phyloP scores from a whole-genome alignment of 2,888 invertebrate genomes.

The Eilema caniola region DNA sequence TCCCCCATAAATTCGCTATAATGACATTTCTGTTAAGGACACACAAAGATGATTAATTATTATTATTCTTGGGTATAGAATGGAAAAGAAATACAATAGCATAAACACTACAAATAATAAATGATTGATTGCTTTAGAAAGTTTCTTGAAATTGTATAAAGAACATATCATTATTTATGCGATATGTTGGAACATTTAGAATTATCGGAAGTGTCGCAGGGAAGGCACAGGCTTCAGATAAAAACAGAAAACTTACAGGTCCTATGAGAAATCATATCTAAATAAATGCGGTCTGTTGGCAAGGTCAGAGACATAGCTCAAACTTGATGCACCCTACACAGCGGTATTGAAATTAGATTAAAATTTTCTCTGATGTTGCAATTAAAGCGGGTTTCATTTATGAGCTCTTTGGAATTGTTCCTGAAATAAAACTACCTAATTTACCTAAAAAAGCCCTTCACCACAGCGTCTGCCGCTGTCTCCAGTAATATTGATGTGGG shows the following conservation, averaged over 20 bases:
- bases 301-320: neutral
- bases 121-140: constrained; percentile 6
- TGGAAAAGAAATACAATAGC: constrained; percentile 12
- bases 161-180: neutral
- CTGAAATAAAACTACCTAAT: too few relatives aligned
- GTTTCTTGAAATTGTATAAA: neutral
- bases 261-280: neutral
- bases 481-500: too few relatives aligned
- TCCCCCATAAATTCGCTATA: constrained; percentile 9
- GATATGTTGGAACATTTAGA: neutral
- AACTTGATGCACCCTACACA: neutral
- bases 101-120: constrained; percentile 2
- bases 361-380: neutral
- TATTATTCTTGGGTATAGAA: constrained; percentile 9
- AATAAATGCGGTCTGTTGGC: neutral
- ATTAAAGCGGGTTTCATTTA: too few relatives aligned
- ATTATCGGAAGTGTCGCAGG: neutral
- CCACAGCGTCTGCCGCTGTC: too few relatives aligned
- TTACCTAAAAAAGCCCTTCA: too few relatives aligned
- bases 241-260: neutral
- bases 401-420: too few relatives aligned
- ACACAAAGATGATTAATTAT: constrained; percentile 15
- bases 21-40: constrained; percentile 19
- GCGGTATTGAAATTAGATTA: neutral
- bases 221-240: neutral